Conservation (phyloP, 2,888 invertebrate species). For the Tricholauxania praeusta region DNA sequence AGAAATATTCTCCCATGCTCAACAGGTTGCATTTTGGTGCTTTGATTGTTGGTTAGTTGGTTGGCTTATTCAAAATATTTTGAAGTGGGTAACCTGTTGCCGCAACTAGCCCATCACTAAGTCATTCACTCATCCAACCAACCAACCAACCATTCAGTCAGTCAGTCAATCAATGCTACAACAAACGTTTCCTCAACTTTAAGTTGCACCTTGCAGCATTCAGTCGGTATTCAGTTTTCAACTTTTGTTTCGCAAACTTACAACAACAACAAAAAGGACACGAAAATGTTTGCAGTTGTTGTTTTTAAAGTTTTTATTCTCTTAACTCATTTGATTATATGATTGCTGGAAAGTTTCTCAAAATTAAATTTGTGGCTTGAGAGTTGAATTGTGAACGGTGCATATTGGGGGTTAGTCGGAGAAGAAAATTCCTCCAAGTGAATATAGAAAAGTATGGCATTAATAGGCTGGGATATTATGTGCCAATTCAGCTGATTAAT, state of each 20-base stretch:
- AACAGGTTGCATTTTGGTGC: conserved; percentile 22
- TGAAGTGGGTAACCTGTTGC: conserved; percentile 62
- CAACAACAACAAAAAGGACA: conserved; percentile 9
- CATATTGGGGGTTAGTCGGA: no score
- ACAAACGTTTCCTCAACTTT: conserved; percentile 11
- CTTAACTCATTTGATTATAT: no score
- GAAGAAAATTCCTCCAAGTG: no score
- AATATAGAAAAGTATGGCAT: no score
- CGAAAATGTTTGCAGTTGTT: no score
- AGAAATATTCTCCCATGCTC: conserved; percentile 17
- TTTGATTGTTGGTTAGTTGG: conserved; percentile 15
- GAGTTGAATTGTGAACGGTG: no score
- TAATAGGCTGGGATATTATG: no score
- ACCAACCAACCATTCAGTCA: not conserved
- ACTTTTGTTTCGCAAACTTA: conserved; percentile 11
- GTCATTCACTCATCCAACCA: conserved; percentile 36
- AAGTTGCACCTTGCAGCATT: conserved; percentile 34
- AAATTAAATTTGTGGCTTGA: no score
- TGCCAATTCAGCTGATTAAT: no score
- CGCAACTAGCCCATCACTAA: conserved; percentile 55
- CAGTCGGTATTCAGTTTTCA: conserved; percentile 22
- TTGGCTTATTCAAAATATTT: conserved; percentile 40
- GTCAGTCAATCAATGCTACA: conserved; percentile 19
- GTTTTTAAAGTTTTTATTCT: no score
- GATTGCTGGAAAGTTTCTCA: no score